Percentiles rank a stretch among this genome's conserved stretches.
Conservation (phyloP, 2,113 vertebrate genomes). For the Panthera leo region DNA sequence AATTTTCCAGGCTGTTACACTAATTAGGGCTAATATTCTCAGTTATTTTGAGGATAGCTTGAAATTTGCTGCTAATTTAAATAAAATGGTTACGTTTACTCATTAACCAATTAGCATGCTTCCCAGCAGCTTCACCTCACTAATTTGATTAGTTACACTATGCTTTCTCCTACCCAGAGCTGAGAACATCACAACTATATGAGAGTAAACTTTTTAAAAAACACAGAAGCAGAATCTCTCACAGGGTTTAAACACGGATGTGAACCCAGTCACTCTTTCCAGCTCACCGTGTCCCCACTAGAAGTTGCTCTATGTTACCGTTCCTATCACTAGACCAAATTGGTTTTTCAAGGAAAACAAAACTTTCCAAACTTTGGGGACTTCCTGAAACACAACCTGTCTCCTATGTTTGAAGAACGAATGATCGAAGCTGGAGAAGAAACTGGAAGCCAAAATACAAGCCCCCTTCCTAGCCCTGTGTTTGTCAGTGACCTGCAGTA, state of each 20-base stretch:
- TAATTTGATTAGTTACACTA: slow-evolving; percentile 54
- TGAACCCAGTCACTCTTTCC: background rate
- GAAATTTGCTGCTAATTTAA: slow-evolving; percentile 72
- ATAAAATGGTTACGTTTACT: slow-evolving; percentile 70
- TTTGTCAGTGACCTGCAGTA: background rate
- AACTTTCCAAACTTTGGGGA: background rate
- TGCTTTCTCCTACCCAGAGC: background rate
- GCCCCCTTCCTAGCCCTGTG: background rate
- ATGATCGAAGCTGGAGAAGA: background rate
- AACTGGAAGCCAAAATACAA: background rate
- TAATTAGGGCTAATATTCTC: slow-evolving; percentile 76
- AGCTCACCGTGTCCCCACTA: background rate
- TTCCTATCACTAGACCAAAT: background rate
- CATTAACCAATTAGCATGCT: slow-evolving; percentile 71
- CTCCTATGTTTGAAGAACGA: background rate
- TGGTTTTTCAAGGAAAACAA: background rate
- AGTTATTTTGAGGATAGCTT: slow-evolving; percentile 73
- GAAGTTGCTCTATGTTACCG: background rate
- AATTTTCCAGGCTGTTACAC: slow-evolving; percentile 67
- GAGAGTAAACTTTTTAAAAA: background rate
- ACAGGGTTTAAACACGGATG: background rate
- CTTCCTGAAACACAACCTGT: background rate
- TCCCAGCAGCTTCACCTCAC: slow-evolving; percentile 49
- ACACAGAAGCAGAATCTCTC: background rate
- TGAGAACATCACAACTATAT: background rate